phyloP scores from a whole-genome alignment of 1,140 invertebrate species.

The Parasteatoda tepidariorum region DNA sequence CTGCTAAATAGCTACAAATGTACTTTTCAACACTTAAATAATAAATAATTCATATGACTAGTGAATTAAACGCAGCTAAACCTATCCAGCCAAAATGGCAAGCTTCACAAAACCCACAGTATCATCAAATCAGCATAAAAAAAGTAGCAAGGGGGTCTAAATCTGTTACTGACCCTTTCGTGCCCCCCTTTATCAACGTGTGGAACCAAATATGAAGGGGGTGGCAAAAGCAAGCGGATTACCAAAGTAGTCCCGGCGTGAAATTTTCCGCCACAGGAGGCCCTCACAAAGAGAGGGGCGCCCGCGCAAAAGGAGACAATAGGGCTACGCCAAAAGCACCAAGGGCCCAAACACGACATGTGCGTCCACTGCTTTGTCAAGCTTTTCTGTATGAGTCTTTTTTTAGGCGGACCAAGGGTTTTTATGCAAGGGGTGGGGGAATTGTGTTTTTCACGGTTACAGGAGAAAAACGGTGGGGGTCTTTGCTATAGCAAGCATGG shows the following conservation, averaged over 20 bases:
- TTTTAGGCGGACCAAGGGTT: constrained; percentile 4
- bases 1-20: background rate
- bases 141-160: background rate
- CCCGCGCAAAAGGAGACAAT: constrained; percentile 25
- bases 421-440: background rate
- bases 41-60: constrained; percentile 50
- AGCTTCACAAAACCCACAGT: constrained; percentile 25
- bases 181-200: background rate
- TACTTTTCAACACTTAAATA: constrained; percentile 43
- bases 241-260: constrained; percentile 46
- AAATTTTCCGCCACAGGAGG: constrained; percentile 56
- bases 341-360: constrained; percentile 43
- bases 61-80: constrained; percentile 34
- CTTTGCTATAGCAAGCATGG: constrained; percentile 2
- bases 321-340: background rate
- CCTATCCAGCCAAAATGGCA: constrained; percentile 18
- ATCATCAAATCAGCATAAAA: constrained; percentile 45
- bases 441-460: constrained; percentile 35
- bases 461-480: background rate
- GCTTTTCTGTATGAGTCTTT: background rate
- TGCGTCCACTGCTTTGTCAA: constrained; percentile 8
- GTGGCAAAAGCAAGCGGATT: constrained; percentile 55
- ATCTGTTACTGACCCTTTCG: background rate
- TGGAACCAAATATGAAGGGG: constrained; percentile 34
- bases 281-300: constrained; percentile 33